Percentiles rank a stretch among this genome's conserved stretches.
These are phyloP conservation scores for Apis florea DNA, from an alignment of 1,140 invertebrate genomes.

Conservation along the genomic window DNA sequence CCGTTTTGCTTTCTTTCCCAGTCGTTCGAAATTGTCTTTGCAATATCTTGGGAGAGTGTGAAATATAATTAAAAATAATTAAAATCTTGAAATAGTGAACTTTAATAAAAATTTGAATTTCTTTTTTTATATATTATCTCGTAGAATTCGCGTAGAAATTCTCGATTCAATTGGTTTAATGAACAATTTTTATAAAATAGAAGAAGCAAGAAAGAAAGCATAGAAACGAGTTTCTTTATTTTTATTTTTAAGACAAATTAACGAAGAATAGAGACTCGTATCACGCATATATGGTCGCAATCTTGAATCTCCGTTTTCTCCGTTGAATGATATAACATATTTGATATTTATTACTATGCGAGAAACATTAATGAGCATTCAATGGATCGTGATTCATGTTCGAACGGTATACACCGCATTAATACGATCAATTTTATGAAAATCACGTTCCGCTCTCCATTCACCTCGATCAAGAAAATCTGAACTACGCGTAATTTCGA, in stretches of 20 bases:
- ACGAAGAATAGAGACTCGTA: neutral
- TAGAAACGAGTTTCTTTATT: neutral
- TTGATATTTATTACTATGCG: neutral
- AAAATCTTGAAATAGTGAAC: too few species aligned
- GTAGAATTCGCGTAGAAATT: neutral
- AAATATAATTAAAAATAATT: too few species aligned
- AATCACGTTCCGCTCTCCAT: conserved; percentile 27
- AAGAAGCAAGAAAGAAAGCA: neutral
- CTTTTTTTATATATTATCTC: neutral
- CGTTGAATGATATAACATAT: neutral
- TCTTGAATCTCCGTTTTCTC: neutral
- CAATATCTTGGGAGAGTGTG: neutral
- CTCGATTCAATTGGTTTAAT: neutral
- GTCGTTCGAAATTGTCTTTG: neutral
- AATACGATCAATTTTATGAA: conserved; percentile 29
- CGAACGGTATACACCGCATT: neutral
- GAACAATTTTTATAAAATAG: neutral
- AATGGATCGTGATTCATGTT: neutral
- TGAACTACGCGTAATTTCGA: neutral
- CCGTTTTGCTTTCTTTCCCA: neutral
- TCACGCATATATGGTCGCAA: too few species aligned
- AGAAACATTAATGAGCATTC: neutral
- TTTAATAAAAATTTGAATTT: too few species aligned
- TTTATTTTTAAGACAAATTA: neutral
- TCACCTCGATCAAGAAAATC: neutral